These are phyloP conservation scores for Melanotaenia parkinsoni DNA, from an alignment of 2,797 vertebrate species.

Conservation along the genomic window DNA sequence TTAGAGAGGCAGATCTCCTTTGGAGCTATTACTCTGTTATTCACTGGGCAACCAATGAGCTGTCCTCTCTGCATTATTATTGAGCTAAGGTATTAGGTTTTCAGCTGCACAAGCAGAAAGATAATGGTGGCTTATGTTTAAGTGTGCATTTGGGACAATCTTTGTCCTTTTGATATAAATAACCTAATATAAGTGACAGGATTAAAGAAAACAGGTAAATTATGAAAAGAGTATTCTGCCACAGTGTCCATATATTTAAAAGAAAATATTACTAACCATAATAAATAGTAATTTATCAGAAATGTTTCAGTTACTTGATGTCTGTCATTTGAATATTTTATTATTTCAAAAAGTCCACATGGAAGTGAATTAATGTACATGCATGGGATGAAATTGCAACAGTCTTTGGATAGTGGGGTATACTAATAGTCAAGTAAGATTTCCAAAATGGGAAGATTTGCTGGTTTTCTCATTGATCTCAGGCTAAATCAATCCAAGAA, in stretches of 20 bases:
- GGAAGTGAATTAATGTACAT: neutral
- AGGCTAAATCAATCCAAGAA: conserved; percentile 22
- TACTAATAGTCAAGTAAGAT: no score
- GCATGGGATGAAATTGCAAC: neutral
- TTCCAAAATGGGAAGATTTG: neutral
- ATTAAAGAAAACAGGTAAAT: conserved; percentile 74
- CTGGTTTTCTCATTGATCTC: neutral
- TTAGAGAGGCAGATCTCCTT: conserved; percentile 65
- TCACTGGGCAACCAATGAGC: conserved; percentile 76
- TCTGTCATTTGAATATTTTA: neutral
- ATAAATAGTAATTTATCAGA: conserved; percentile 7
- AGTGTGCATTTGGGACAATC: conserved; percentile 92
- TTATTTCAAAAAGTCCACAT: neutral
- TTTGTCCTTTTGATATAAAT: conserved; percentile 93
- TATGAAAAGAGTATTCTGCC: conserved; percentile 57
- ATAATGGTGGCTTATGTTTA: conserved; percentile 97
- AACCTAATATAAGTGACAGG: conserved; percentile 81
- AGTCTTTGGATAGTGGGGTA: neutral
- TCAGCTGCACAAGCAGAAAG: conserved; percentile 97
- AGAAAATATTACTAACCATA: neutral
- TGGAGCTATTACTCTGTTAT: conserved; percentile 76
- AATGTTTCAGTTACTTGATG: neutral
- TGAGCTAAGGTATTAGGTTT: conserved; percentile 95
- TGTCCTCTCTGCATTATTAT: conserved; percentile 93
- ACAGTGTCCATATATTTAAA: neutral